Evolutionary conservation across 2,888 invertebrate species (phyloP).

Genomic region (Aleiodes testaceus): DNA sequence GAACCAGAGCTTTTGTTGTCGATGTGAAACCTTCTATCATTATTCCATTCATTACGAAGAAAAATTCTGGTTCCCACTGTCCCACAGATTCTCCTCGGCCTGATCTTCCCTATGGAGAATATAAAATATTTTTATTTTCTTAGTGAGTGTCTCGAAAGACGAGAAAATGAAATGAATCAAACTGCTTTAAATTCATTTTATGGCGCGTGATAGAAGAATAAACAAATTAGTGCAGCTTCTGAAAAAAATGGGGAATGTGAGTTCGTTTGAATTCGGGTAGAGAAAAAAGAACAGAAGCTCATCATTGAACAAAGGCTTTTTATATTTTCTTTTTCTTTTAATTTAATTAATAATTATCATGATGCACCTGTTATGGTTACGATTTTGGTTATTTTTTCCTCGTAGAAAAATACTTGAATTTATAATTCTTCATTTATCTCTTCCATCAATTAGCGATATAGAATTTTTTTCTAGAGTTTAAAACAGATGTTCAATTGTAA

Average conservation of each 20-base stretch:
- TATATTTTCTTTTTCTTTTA: no score
- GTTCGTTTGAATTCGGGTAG: no score
- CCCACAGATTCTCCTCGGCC: no score
- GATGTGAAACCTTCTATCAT: no score
- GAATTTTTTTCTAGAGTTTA: background rate
- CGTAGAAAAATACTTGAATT: background rate
- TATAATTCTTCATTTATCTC: conserved; percentile 3
- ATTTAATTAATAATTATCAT: background rate
- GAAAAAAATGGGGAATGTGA: no score
- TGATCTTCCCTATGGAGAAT: conserved; percentile 52
- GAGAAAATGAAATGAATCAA: background rate
- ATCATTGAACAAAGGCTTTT: no score
- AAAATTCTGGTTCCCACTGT: no score
- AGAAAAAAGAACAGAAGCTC: no score
- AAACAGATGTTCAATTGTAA: conserved; percentile 58
- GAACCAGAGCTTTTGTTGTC: no score
- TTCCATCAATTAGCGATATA: background rate
- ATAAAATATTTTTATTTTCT: conserved; percentile 59
- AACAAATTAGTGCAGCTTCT: no score
- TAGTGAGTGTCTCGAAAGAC: conserved; percentile 3
- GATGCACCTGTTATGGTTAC: conserved; percentile 9
- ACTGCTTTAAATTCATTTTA: background rate
- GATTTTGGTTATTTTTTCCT: background rate
- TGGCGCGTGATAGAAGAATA: no score
- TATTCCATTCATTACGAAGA: no score